Conservation (phyloP, 2,797 vertebrate genomes). For the Sarcoramphus papa region DNA sequence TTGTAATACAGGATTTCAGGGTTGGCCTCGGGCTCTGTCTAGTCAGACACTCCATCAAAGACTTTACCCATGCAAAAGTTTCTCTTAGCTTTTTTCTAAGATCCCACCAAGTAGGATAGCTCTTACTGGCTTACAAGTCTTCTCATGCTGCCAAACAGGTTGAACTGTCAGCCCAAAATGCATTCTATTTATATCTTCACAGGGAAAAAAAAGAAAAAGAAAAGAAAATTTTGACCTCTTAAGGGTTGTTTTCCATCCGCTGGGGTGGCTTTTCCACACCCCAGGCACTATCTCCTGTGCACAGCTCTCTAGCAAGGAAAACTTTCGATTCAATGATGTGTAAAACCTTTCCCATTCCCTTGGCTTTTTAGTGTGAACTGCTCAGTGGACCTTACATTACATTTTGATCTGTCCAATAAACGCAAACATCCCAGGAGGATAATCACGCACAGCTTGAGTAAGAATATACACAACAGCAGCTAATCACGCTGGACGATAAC, state of each 20-base stretch:
- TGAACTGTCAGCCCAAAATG: background rate
- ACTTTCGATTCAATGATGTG: background rate
- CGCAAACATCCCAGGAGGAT: background rate
- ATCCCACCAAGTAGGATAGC: background rate
- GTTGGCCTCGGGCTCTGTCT: background rate
- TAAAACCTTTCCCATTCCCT: background rate
- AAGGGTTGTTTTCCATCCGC: background rate
- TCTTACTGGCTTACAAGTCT: background rate
- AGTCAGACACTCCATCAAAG: background rate
- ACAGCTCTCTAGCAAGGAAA: background rate
- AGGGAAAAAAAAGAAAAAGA: background rate
- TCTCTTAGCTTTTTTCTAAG: background rate
- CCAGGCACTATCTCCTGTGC: background rate
- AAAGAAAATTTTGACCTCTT: background rate
- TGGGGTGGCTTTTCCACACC: background rate
- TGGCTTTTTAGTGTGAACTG: background rate
- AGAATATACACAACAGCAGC: background rate
- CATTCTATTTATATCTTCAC: background rate
- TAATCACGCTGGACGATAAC: background rate
- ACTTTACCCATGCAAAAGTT: background rate
- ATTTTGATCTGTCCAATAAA: background rate
- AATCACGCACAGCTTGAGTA: background rate
- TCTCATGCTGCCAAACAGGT: background rate
- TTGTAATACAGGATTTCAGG: background rate
- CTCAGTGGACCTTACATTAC: background rate